Conservation (phyloP, 2,888 invertebrate genomes). For the Lottia gigantea region DNA sequence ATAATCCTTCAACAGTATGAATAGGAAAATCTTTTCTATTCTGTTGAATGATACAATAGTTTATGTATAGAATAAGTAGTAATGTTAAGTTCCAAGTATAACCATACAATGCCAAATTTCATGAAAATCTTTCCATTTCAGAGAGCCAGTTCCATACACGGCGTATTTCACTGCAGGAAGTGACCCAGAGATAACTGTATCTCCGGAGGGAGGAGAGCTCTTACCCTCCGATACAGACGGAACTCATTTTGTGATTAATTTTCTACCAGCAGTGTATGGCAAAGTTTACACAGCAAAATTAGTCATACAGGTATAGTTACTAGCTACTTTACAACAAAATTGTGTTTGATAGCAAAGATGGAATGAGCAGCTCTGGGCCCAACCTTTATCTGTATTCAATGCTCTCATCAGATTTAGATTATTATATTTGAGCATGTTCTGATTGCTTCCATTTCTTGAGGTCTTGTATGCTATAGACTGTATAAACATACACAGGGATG, state of each 20-base stretch:
- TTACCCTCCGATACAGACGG: slow-evolving; percentile 58
- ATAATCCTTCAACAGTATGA: no score
- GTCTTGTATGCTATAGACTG: no score
- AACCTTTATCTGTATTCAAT: no score
- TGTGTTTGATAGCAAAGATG: no score
- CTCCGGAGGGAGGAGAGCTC: slow-evolving; percentile 64
- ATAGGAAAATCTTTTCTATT: neutral
- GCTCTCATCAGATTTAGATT: no score
- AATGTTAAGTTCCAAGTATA: no score
- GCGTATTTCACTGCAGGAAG: slow-evolving; percentile 64
- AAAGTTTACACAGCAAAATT: slow-evolving; percentile 64
- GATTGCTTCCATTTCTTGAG: no score
- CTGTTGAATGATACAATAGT: neutral
- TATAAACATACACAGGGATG: no score
- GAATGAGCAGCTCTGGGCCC: no score
- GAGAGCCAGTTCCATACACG: slow-evolving; percentile 58
- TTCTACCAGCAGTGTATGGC: slow-evolving; percentile 64
- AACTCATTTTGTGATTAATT: slow-evolving; percentile 59
- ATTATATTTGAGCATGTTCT: no score
- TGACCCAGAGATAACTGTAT: slow-evolving; percentile 63
- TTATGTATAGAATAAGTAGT: neutral
- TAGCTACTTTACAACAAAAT: no score
- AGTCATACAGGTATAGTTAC: slow-evolving; percentile 60
- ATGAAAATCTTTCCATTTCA: slow-evolving; percentile 29
- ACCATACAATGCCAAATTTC: no score